phyloP scores from a whole-genome alignment of 2,113 vertebrate genomes.

The Otolemur garnettii region DNA sequence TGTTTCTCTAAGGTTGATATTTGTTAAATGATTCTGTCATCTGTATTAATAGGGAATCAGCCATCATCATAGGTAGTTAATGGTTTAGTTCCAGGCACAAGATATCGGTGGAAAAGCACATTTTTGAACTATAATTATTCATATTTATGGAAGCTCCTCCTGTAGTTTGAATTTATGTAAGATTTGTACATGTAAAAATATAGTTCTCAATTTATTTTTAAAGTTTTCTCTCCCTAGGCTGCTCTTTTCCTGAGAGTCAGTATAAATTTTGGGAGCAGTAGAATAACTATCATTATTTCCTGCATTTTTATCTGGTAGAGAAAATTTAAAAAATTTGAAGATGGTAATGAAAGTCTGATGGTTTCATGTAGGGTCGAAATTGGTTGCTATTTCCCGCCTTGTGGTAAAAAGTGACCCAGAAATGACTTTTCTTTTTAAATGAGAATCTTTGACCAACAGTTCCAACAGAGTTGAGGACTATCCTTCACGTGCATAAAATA shows the following conservation, averaged over 20 bases:
- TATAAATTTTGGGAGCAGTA: neutral
- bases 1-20: neutral
- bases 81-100: neutral
- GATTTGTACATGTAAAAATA: neutral
- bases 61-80: rapidly evolving
- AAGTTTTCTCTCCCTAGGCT: conserved; percentile 11
- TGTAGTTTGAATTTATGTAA: neutral
- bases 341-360: neutral
- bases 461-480: neutral
- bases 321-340: neutral
- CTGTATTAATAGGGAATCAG: rapidly evolving
- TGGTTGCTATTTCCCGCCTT: neutral
- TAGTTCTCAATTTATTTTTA: conserved; percentile 23
- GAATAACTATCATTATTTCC: neutral
- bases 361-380: neutral
- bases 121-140: neutral
- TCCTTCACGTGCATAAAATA: neutral
- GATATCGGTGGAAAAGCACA: neutral
- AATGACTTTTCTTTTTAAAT: conserved; percentile 1
- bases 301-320: conserved; percentile 13
- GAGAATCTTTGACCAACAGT: neutral
- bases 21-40: neutral
- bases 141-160: neutral
- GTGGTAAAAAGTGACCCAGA: neutral
- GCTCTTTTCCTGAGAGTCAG: conserved; percentile 51